A percentile compares a stretch with the other conserved stretches of the same genome.
Conservation (phyloP, 2,888 invertebrate species). For the Dynastes tityus region DNA sequence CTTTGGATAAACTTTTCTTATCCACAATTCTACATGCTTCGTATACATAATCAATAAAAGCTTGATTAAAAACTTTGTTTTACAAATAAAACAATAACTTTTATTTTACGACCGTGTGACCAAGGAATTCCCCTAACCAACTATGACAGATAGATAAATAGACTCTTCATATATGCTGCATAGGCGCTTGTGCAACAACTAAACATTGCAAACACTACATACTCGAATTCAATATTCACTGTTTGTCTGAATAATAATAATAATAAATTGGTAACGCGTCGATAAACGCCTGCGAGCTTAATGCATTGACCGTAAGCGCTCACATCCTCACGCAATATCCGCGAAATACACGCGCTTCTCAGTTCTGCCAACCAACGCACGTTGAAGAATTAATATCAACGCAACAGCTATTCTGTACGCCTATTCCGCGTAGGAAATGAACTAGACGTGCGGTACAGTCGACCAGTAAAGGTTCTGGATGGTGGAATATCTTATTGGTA, state of each 20-base stretch:
- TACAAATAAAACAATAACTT: too few species aligned
- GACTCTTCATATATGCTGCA: not conserved
- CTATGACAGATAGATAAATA: not conserved
- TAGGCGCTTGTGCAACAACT: not conserved
- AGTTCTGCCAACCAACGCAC: conserved; percentile 37
- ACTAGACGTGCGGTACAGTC: conserved; percentile 36
- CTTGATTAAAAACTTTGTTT: too few species aligned
- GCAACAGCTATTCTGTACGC: conserved; percentile 4
- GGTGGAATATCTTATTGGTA: not conserved
- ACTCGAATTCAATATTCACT: conserved; percentile 10
- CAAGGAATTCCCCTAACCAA: not conserved
- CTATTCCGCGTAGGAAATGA: conserved; percentile 43
- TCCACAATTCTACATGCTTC: too few species aligned
- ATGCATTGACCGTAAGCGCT: conserved; percentile 27
- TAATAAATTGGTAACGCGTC: conserved; percentile 19
- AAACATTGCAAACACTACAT: not conserved
- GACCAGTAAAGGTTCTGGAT: not conserved
- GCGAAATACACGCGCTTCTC: conserved; percentile 38
- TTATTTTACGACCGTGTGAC: too few species aligned
- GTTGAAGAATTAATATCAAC: conserved; percentile 42
- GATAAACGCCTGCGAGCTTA: conserved; percentile 7
- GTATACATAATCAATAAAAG: too few species aligned
- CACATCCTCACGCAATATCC: conserved; percentile 45
- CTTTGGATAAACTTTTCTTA: too few species aligned
- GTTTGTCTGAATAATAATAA: conserved; percentile 15